Base-by-base conservation (phyloP, 2,888 invertebrate genomes). In the Priocnemis perturbator region DNA sequence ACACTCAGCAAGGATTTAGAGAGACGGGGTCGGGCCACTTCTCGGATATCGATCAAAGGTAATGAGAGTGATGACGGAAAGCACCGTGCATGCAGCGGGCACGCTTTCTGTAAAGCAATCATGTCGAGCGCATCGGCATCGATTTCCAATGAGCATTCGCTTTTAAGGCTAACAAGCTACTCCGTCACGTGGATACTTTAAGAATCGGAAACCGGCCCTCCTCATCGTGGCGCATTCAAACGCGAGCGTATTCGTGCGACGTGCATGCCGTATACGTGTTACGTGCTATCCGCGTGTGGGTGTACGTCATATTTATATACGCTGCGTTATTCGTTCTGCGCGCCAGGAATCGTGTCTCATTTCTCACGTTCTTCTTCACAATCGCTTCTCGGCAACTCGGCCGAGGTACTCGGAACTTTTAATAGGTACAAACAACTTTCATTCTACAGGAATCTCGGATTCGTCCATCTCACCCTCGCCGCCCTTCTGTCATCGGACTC, bases 141-240 rank as follows among this genome's bases (percentile, higher is more conserved):
- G 76, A 77, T 77, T 77, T 77, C 68, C 76, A 73, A 75, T 73
- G 63, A 66, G 64, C 65, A 57, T n/a, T 30, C 65, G 67, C 61
- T 73, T 73, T 71, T 67, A 73, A 71, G 60, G 62, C 70, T 68
- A 77, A 77, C 69, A 74, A 77, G 71, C 73, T 61, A 66, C 62
- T 71, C 61, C 66, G 76, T 71, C 73, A 57, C 71, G 71, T 70
- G 67, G 68, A 68, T 75, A 66, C 66, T 23, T 66, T 61, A 69
- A 60, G 64, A 68, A 73, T 73, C 65, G 70, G 67, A 50, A 64
- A 60, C 62, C 60, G 67, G 65, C 59, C 65, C 66, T 71, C 64
- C 73, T 65, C 68, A 50, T 66, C 65, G 65, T 9, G 57, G 30
- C 55, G 48, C 64, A 47, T 73, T 53, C 47, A 66, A 64, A 53